Conservation (phyloP, 2,888 invertebrate genomes). For the Lepidochitona cinerea region DNA sequence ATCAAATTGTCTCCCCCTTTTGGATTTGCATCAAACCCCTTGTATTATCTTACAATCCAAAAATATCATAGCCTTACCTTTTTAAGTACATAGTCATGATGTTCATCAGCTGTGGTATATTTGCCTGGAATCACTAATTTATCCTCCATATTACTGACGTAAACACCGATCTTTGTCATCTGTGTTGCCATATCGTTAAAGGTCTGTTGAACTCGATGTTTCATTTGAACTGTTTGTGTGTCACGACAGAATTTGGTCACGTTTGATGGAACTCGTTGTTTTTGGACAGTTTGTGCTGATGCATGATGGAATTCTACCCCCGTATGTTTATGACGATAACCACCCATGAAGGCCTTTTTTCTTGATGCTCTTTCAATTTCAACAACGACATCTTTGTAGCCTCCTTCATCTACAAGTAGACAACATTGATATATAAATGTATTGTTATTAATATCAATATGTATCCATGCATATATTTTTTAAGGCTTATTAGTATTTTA, state of each 20-base stretch:
- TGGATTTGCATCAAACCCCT: no score
- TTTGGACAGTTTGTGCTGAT: constrained; percentile 81
- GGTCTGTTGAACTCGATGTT: constrained; percentile 66
- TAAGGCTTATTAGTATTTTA: no score
- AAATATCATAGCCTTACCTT: constrained; percentile 43
- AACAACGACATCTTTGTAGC: constrained; percentile 65
- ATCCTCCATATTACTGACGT: constrained; percentile 64
- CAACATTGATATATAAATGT: no score
- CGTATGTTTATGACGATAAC: constrained; percentile 81
- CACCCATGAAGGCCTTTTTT: constrained; percentile 85
- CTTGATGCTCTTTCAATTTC: constrained; percentile 66
- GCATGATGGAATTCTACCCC: constrained; percentile 85
- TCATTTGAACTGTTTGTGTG: constrained; percentile 69
- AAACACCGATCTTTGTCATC: constrained; percentile 71
- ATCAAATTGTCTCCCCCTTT: no score
- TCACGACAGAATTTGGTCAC: constrained; percentile 65
- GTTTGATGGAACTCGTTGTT: constrained; percentile 52
- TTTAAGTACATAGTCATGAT: constrained; percentile 49
- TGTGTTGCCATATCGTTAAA: constrained; percentile 69
- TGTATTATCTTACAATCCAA: background rate
- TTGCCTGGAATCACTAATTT: constrained; percentile 65
- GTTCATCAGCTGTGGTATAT: constrained; percentile 69
- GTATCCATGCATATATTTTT: no score
- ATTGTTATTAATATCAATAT: no score
- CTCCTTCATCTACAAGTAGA: constrained; percentile 55